Evolutionary conservation across 2,113 vertebrate species (phyloP), one percentile per base, ranked within the genome.

Genomic region (Globicephala melas): DNA sequence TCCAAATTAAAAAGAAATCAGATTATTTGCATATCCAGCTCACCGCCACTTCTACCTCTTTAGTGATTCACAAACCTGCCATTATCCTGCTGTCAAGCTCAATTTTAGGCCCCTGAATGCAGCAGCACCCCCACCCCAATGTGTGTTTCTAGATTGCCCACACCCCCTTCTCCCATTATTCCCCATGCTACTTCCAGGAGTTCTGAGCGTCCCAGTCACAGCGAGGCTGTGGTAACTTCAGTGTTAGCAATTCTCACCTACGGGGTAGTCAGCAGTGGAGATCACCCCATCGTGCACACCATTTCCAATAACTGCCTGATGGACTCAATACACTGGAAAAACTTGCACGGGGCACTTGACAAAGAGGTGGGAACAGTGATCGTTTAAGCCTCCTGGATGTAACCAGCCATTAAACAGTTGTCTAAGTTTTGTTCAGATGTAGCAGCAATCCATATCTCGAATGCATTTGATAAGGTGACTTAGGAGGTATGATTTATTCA

Each of bases 151-250:
- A 17, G 33, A 28, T 63, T 77, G 12, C 44, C 13, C 2, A 7
- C 58, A 74, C 10, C 13, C 25, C 20, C 26, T 70, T 36, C 62
- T 12, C 50, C 9, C 0, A 4, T 58, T 36, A 50, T 12, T 68
- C 88, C 55, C n/a, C 74, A 4, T n/a, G 62, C 77, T 79, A 68
- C 33, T 13, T 76, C 36, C 14, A 13, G 12, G 68, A 38, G 60
- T 25, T 31, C 38, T 5, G 10, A n/a, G 26, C 0, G 0, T 13
- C 23, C 65, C 17, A 1, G 84, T 21, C 36, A 9, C n/a, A 0
- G 3, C 0, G 5, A 77, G 44, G 70, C 23, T 41, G 13, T 1
- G 0, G 0, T 79, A 10, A 44, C 0, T 9, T 36, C 36, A 5
- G 23, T 14, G 20, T 76, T 36, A 36, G 53, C 71, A 53, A 53